These are phyloP conservation scores for Ursus arctos DNA, from an alignment of 2,113 vertebrate species.

Conservation along the genomic window DNA sequence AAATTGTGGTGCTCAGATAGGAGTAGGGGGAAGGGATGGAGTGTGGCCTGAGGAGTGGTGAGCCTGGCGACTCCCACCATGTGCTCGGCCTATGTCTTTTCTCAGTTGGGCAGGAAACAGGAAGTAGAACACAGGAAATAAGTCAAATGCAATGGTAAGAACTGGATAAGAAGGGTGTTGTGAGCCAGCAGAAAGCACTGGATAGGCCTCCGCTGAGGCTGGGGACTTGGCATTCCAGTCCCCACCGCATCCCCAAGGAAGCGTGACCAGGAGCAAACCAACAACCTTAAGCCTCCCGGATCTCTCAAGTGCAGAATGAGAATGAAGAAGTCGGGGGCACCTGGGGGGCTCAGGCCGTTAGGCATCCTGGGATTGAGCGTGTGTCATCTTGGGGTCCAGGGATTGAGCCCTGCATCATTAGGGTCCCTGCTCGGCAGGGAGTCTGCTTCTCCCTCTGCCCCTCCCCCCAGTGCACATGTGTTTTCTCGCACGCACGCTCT, in stretches of 20 bases:
- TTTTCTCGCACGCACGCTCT: too few relatives aligned
- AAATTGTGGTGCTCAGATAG: accelerated
- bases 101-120: neutral
- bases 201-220: neutral
- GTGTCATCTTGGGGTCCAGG: neutral
- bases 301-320: neutral
- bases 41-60: accelerated
- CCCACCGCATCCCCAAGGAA: neutral
- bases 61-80: neutral
- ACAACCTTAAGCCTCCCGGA: accelerated
- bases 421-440: neutral
- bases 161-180: neutral
- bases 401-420: neutral
- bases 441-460: neutral
- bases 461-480: too few relatives aligned
- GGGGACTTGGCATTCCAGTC: neutral
- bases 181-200: neutral
- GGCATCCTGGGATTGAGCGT: neutral
- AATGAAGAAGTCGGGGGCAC: neutral
- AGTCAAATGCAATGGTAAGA: neutral
- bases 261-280: accelerated
- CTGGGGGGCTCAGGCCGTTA: neutral
- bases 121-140: neutral
- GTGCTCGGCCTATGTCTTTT: neutral
- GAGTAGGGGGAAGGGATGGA: accelerated